Conservation (phyloP, 2,888 invertebrate species). For the Gandaritis pyraliata region DNA sequence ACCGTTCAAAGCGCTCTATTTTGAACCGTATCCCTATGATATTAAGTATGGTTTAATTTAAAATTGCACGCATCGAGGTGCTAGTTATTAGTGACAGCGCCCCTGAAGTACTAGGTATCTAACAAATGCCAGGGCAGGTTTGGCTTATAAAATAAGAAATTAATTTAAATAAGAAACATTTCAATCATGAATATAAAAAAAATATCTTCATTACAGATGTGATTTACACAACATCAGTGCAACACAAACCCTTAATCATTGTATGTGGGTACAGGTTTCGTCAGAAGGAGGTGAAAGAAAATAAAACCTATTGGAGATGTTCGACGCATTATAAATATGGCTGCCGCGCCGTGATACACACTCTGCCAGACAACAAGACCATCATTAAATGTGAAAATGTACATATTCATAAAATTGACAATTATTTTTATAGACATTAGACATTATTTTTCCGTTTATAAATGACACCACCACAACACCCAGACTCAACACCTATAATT, state of each 20-base stretch:
- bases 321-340: slow-evolving; percentile 1
- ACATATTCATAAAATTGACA: slow-evolving; percentile 42
- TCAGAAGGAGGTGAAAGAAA: not conserved
- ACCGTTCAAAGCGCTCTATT: too few relatives aligned
- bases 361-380: slow-evolving; percentile 26
- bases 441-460: too few relatives aligned
- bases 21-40: too few relatives aligned
- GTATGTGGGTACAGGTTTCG: slow-evolving; percentile 5
- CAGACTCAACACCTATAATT: too few relatives aligned
- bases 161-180: not conserved
- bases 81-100: too few relatives aligned
- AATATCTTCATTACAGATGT: not conserved
- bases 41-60: too few relatives aligned
- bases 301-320: slow-evolving; percentile 12
- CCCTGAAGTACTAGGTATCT: too few relatives aligned
- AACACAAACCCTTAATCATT: not conserved
- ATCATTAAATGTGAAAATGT: slow-evolving; percentile 40
- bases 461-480: too few relatives aligned
- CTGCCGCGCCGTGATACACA: slow-evolving; percentile 28
- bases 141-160: too few relatives aligned
- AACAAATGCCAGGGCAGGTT: too few relatives aligned
- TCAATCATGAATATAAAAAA: not conserved
- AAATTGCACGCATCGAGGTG: too few relatives aligned
- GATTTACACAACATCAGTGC: not conserved
- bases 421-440: too few relatives aligned